Evolutionary conservation across 2,797 vertebrate genomes (phyloP).

Genomic region (Platalea minor): DNA sequence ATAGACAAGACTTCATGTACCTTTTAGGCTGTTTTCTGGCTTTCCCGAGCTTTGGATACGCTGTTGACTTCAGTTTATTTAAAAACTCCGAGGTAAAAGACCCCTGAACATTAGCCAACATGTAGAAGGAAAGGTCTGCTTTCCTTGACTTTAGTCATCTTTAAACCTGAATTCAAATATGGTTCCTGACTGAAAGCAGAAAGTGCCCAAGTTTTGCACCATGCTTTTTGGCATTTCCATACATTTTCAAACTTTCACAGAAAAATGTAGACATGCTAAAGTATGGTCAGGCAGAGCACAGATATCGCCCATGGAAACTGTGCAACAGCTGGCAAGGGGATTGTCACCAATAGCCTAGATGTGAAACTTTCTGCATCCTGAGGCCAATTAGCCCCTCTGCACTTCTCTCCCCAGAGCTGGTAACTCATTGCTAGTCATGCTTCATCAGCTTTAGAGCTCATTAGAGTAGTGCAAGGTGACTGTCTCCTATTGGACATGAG

Average conservation of each 20-base stretch:
- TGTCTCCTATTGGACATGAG: background rate
- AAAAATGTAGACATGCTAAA: background rate
- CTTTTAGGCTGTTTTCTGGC: background rate
- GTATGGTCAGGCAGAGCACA: background rate
- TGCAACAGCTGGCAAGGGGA: background rate
- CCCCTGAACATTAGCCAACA: background rate
- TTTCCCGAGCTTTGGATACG: background rate
- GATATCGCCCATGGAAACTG: background rate
- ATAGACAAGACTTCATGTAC: background rate
- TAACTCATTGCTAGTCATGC: background rate
- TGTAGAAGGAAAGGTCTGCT: background rate
- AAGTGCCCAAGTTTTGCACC: background rate
- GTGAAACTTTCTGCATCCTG: background rate
- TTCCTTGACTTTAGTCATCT: background rate
- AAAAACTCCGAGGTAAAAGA: background rate
- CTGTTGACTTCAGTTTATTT: background rate
- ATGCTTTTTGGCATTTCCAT: background rate
- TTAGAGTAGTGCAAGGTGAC: background rate
- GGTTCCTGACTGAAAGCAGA: background rate
- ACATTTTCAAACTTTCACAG: background rate
- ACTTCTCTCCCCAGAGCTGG: background rate
- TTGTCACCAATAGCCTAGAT: background rate
- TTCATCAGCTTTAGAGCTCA: background rate
- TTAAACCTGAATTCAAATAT: background rate
- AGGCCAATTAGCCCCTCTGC: background rate